Evolutionary conservation across 2,113 vertebrate species (phyloP), one percentile per base, ranked within the genome.

Genomic region (Lucifuga dentata): DNA sequence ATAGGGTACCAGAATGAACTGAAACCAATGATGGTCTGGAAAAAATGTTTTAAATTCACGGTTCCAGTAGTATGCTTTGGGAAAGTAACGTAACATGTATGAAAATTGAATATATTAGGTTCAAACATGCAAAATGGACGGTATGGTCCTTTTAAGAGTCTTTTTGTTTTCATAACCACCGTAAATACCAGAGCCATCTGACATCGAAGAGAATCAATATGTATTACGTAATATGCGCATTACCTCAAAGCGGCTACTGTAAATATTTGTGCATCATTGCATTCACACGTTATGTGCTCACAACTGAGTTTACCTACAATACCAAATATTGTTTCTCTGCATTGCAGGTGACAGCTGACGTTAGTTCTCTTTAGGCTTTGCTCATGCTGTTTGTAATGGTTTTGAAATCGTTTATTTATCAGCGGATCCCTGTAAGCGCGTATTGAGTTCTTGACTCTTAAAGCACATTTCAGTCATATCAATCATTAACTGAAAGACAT

Each of bases 401-500:
- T 82, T 66, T 65, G 41, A 69, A 68, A 65, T 58, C 21, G 11
- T 38, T 10, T 11, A 45, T 85, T 84, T 84, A 79, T 87, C 64
- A 76, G 68, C 68, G 73, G 78, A 66, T 74, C 57, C 17, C 11
- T 26, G 24, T 45, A 17, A 71, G 35, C 67, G 65, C 70, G 72
- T 46, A 81, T 66, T 52, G 12, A 50, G 64, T 63, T 59, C 40
- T 61, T 20, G 38, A 32, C 21, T 50, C n/a, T 12, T 55, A 7
- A 57, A 61, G 55, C 49, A 51, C 39, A 35, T 71, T 70, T 76
- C 40, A 29, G 32, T 50, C n/a, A 16, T 16, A 81, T 88, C 48
- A 89, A 78, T 86, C 72, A 90, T 88, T 89, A 51, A 60, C 60
- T 63, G 39, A 75, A 45, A 69, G 39, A 62, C 24, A 13, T 59